Evolutionary conservation across 1,140 invertebrate genomes (phyloP).

Genomic region (Radopholus similis): DNA sequence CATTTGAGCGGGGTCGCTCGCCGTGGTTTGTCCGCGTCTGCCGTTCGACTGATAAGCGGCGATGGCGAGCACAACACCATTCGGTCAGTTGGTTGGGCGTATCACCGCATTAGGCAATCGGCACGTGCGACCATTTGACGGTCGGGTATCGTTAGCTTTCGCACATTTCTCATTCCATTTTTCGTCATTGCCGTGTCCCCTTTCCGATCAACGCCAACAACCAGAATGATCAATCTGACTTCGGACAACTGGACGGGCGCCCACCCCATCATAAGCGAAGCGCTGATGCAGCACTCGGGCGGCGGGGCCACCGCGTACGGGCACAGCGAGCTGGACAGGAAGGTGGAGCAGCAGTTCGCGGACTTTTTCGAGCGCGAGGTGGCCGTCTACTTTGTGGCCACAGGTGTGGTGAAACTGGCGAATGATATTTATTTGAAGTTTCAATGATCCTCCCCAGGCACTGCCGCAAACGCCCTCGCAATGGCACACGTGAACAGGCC

Average conservation of each 20-base stretch:
- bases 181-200: too few species aligned
- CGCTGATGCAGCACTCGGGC: constrained; percentile 2
- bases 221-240: constrained; percentile 22
- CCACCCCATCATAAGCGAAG: constrained; percentile 16
- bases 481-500: constrained; percentile 21
- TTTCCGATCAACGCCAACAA: too few species aligned
- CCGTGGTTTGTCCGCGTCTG: too few species aligned
- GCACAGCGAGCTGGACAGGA: constrained; percentile 9
- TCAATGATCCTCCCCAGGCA: constrained; percentile 10
- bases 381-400: constrained; percentile 24
- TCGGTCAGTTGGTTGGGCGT: too few species aligned
- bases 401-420: constrained; percentile 4
- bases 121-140: too few species aligned
- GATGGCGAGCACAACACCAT: too few species aligned
- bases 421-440: neutral
- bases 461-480: constrained; percentile 21
- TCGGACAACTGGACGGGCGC: constrained; percentile 23
- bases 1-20: too few species aligned
- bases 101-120: too few species aligned
- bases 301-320: constrained; percentile 21
- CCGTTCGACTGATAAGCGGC: too few species aligned
- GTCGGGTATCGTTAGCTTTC: too few species aligned
- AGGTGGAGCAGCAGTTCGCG: constrained; percentile 13
- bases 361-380: constrained; percentile 20
- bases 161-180: too few species aligned